These are phyloP conservation scores for Euborellia annulipes DNA, from an alignment of 1,140 invertebrate genomes.

Conservation along the genomic window DNA sequence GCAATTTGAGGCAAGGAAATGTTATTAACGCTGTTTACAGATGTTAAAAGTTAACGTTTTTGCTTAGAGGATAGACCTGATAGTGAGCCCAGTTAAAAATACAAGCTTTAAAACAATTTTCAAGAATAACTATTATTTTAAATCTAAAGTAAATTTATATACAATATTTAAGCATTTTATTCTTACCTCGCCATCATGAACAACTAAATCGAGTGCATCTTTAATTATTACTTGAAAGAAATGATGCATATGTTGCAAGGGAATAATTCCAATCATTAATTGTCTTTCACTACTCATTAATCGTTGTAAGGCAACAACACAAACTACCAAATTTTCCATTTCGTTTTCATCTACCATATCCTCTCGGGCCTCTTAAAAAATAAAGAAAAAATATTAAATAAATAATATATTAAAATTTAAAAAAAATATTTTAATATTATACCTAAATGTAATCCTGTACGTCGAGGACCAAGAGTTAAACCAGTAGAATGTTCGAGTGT, in stretches of 20 bases:
- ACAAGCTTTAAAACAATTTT: too few species aligned
- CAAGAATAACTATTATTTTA: too few species aligned
- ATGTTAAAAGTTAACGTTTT: too few species aligned
- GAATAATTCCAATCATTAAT: constrained; percentile 70
- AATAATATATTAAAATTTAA: too few species aligned
- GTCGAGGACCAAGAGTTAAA: constrained; percentile 38
- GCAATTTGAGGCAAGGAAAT: too few species aligned
- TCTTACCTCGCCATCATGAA: constrained; percentile 67
- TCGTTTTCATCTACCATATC: constrained; percentile 62
- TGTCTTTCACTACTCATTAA: constrained; percentile 76
- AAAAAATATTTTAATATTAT: too few species aligned
- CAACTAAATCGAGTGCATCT: constrained; percentile 68
- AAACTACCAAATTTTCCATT: constrained; percentile 73
- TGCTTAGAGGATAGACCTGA: too few species aligned
- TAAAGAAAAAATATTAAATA: too few species aligned
- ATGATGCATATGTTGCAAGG: constrained; percentile 56
- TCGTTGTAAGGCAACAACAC: constrained; percentile 70
- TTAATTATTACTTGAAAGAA: constrained; percentile 74
- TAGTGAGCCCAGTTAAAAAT: too few species aligned
- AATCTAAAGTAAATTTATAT: too few species aligned
- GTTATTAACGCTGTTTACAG: too few species aligned
- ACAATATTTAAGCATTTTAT: too few species aligned
- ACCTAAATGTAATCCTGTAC: constrained; percentile 28
- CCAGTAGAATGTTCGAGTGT: constrained; percentile 59
- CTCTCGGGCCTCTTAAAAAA: constrained; percentile 31